Base-by-base conservation (phyloP, 2,888 invertebrate species). In the Heteromyza rotundicornis region DNA sequence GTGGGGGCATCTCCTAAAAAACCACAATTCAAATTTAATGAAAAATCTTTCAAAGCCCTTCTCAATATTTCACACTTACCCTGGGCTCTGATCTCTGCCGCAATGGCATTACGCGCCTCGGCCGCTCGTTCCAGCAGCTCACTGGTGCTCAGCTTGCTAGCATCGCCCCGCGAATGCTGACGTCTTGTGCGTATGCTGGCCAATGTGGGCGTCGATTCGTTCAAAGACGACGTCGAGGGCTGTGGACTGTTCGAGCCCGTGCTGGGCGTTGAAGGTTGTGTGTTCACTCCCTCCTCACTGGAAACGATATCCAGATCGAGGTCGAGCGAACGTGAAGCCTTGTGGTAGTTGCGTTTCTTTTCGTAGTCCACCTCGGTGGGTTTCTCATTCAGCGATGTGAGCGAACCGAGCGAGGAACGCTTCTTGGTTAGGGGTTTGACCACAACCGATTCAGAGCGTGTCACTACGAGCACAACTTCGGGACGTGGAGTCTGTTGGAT, bases 401-500 rank as follows among this genome's bases (percentile, higher is more conserved):
- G 71, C 1, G 83, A 83, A 36, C 83, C 83, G 53, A 83, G 68
- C 5, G 83, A 83, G 59, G 82, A 81, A 54, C 83, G 79, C 64
- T 83, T 83, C 66, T 83, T 83, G 64, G 78, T 78, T 32, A 83
- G 68, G 5, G 80, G 68, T 65, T 82, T 82, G 3, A 79, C 72
- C 49, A 82, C 67, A 56, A 83, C 69, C 60, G 83, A 83, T 63
- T 83, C 83, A 57, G 83, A 83, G 78, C 92, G 83, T 72, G 89
- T 88, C 70, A 94, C 88, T 73, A 92, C 92, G 70, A 95, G 86
- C 17, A 90, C 88, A 66, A 94, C 90, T 83, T 92, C 91, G 49
- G 90, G 88, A 62, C 92, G 88, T 64, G 94, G 92, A 63, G 91
- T 89, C 92, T 92, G 79, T 1, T 73, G 66, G 63, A 58, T 59